Percentiles rank a stretch among this genome's conserved stretches.
Conservation (phyloP, 2,113 vertebrate genomes). For the Serinus canaria region DNA sequence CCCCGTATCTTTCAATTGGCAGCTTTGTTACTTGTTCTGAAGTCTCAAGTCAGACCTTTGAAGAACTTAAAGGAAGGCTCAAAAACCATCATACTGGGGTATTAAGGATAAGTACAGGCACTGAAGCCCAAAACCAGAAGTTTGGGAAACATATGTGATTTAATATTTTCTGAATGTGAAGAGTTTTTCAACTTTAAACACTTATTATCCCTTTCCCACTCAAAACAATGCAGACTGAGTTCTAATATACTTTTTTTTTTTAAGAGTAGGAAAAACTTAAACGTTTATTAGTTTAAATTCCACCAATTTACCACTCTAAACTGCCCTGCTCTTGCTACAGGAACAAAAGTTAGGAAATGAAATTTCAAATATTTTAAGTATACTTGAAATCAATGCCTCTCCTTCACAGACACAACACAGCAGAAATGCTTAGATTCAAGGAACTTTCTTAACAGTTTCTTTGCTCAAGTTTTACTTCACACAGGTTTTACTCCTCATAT, state of each 20-base stretch:
- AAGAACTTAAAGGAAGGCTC: background rate
- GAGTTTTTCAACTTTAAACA: background rate
- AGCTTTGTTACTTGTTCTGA: background rate
- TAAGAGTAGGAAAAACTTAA: background rate
- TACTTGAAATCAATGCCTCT: background rate
- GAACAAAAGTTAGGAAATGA: background rate
- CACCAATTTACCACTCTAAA: background rate
- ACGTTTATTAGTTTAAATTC: background rate
- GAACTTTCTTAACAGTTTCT: background rate
- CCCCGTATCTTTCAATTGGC: background rate
- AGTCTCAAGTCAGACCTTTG: background rate
- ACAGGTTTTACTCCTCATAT: background rate
- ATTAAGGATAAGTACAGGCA: background rate
- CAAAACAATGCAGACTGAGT: background rate
- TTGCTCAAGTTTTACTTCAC: background rate
- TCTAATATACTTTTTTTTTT: background rate
- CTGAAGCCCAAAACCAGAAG: background rate
- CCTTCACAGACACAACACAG: background rate
- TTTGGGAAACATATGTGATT: background rate
- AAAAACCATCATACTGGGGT: background rate
- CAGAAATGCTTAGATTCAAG: background rate
- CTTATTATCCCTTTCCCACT: background rate
- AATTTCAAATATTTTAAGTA: background rate
- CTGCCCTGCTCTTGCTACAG: background rate
- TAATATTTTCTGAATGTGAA: background rate